Evolutionary conservation across 1,140 invertebrate species (phyloP).

Genomic region (Acromyrmex heyeri): DNA sequence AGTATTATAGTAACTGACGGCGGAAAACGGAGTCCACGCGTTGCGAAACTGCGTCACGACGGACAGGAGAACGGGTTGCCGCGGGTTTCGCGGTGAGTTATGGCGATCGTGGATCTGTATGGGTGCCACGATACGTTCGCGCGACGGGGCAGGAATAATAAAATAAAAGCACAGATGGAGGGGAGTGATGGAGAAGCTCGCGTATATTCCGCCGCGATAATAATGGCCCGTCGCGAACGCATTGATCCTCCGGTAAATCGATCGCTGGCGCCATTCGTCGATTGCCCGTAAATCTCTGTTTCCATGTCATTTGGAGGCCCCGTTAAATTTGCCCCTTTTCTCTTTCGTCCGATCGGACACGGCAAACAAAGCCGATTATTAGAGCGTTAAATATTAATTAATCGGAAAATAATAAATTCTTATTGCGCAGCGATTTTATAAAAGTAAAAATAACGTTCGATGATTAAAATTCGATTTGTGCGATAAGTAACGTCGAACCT

Average conservation of each 20-base stretch:
- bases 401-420: conserved; percentile 17
- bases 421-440: background rate
- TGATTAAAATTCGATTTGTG: background rate
- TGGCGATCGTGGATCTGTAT: conserved; percentile 70
- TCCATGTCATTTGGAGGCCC: conserved; percentile 71
- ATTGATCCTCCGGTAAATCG: conserved; percentile 64
- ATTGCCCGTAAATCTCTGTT: conserved; percentile 81
- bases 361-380: conserved; percentile 15
- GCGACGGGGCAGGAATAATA: conserved; percentile 75
- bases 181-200: conserved; percentile 68
- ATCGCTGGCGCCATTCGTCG: conserved; percentile 75
- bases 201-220: conserved; percentile 68
- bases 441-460: background rate
- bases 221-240: conserved; percentile 69
- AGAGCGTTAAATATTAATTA: background rate
- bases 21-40: conserved; percentile 18
- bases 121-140: conserved; percentile 69
- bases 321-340: conserved; percentile 70
- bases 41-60: conserved; percentile 66
- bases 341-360: background rate
- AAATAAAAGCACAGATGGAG: conserved; percentile 72
- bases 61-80: conserved; percentile 66
- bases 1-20: conserved; percentile 56
- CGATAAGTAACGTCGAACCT: background rate
- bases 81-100: conserved; percentile 76